Evolutionary conservation across 2,888 invertebrate species (phyloP).

Genomic region (Sipha maydis): DNA sequence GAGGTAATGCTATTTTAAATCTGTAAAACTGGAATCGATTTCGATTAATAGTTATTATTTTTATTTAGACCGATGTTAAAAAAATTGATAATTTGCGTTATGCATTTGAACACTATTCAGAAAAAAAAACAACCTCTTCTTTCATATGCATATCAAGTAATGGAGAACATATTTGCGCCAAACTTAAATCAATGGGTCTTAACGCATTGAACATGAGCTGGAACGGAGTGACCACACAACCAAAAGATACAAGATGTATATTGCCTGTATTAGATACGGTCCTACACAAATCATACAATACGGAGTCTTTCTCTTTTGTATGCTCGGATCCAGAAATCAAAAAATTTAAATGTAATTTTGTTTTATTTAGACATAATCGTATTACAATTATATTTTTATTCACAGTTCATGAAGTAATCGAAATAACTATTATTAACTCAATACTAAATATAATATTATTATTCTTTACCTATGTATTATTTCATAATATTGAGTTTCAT

Average conservation of each 20-base stretch:
- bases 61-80: background rate
- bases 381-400: background rate
- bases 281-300: background rate
- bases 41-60: background rate
- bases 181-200: background rate
- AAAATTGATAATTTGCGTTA: background rate
- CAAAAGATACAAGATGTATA: background rate
- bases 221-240: background rate
- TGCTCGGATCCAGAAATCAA: background rate
- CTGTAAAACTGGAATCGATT: background rate
- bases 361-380: too few relatives aligned
- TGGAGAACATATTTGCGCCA: background rate
- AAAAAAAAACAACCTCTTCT: background rate
- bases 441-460: too few relatives aligned
- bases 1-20: background rate
- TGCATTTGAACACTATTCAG: background rate
- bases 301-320: background rate
- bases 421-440: too few relatives aligned
- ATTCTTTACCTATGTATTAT: too few relatives aligned
- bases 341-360: background rate
- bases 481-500: too few relatives aligned
- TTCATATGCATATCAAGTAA: constrained; percentile 5
- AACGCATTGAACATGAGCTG: constrained; percentile 5
- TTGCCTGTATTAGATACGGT: background rate
- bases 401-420: too few relatives aligned